Evolutionary conservation across 2,113 vertebrate species (phyloP).

Genomic region (Panurus biarmicus): DNA sequence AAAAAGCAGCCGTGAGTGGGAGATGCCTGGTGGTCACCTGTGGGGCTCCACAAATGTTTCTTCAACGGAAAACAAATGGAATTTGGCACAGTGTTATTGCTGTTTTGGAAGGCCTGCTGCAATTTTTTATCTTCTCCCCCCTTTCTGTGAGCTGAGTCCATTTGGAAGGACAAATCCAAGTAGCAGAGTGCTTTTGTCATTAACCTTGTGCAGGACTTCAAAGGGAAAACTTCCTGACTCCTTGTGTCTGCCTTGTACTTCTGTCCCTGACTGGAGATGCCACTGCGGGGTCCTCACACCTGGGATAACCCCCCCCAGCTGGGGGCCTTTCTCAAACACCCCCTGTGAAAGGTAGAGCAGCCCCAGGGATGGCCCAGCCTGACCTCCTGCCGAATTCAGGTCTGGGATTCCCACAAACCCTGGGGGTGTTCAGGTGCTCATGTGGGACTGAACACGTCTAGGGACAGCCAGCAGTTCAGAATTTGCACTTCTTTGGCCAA

Average conservation of each 20-base stretch:
- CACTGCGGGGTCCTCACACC: not conserved
- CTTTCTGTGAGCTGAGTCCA: not conserved
- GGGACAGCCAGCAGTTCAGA: not conserved
- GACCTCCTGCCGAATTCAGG: not conserved
- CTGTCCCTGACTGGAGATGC: not conserved
- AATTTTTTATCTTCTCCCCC: not conserved
- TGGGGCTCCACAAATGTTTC: not conserved
- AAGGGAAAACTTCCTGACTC: no score
- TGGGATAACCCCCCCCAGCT: not conserved
- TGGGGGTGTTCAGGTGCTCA: not conserved
- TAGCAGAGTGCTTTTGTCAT: not conserved
- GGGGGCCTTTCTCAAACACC: not conserved
- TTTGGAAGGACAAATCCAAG: not conserved
- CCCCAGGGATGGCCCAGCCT: not conserved
- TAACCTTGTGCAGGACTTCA: not conserved
- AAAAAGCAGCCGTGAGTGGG: not conserved
- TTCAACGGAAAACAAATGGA: not conserved
- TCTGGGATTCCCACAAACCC: not conserved
- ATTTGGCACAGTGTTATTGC: not conserved
- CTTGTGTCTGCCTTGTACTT: no score
- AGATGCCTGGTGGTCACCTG: not conserved
- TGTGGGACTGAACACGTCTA: not conserved
- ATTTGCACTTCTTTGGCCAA: not conserved
- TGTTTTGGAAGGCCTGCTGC: not conserved
- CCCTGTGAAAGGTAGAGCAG: accelerated